A percentile compares a stretch with the other conserved stretches of the same genome.
Conservation (phyloP, 2,888 invertebrate species). For the Deroplatys truncata region DNA sequence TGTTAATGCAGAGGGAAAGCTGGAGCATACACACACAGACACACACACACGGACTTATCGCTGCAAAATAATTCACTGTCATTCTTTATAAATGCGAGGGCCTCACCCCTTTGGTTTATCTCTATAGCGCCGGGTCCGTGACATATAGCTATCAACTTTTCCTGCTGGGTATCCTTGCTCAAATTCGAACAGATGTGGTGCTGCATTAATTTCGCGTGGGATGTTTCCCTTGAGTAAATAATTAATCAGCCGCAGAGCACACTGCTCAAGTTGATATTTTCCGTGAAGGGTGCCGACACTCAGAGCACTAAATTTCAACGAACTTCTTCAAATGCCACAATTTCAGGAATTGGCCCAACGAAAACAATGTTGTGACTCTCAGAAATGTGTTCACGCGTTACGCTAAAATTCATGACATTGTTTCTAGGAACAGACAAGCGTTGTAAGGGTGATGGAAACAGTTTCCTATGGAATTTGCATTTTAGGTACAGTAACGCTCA, state of each 20-base stretch:
- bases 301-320: background rate
- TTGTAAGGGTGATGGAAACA: no score
- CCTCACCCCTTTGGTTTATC: background rate
- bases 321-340: background rate
- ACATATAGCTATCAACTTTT: background rate
- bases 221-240: background rate
- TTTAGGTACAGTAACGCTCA: no score
- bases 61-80: background rate
- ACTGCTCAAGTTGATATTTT: background rate
- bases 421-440: no score
- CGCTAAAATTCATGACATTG: no score
- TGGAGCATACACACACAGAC: no score
- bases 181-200: background rate
- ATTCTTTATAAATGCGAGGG: background rate
- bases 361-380: background rate
- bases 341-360: background rate
- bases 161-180: background rate
- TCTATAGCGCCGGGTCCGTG: background rate
- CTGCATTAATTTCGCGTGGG: background rate
- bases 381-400: background rate
- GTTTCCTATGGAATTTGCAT: no score
- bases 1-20: background rate
- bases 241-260: background rate
- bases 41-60: background rate
- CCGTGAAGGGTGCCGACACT: background rate